A percentile compares a stretch with the other conserved stretches of the same genome.
These are phyloP conservation scores for Vollenhovia emeryi DNA, from an alignment of 1,140 invertebrate genomes.

Conservation along the genomic window DNA sequence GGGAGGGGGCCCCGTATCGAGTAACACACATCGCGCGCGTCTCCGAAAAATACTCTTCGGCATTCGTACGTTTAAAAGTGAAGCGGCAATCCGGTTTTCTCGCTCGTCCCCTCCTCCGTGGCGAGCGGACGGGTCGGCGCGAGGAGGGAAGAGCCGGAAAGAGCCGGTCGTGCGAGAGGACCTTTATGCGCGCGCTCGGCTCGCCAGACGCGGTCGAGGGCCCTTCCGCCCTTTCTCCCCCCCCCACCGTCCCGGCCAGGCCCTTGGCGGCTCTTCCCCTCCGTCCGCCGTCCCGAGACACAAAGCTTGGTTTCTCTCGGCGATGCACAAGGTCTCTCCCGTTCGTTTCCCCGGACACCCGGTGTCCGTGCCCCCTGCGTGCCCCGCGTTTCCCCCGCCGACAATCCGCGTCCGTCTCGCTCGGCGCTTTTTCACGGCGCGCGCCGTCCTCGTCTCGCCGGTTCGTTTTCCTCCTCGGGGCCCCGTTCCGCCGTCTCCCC, in stretches of 20 bases:
- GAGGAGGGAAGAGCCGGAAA: background rate
- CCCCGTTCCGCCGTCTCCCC: constrained; percentile 53
- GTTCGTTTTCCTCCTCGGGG: constrained; percentile 53
- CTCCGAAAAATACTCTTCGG: constrained; percentile 29
- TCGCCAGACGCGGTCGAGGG: constrained; percentile 67
- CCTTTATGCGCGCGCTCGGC: constrained; percentile 61
- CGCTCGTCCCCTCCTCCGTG: background rate
- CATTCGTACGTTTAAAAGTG: constrained; percentile 37
- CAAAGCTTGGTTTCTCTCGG: constrained; percentile 72
- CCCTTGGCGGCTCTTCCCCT: constrained; percentile 64
- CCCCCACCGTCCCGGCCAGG: constrained; percentile 31
- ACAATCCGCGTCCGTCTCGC: constrained; percentile 28
- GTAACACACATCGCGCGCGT: constrained; percentile 43
- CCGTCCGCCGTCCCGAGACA: constrained; percentile 63
- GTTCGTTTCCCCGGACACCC: constrained; percentile 68
- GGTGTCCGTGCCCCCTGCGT: background rate
- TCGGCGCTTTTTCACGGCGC: constrained; percentile 64
- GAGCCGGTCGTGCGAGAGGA: constrained; percentile 52
- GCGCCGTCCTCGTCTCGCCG: constrained; percentile 27
- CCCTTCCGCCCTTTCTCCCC: constrained; percentile 32
- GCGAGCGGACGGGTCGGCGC: background rate
- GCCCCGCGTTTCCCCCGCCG: background rate
- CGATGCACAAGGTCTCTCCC: constrained; percentile 71
- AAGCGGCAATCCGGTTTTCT: constrained; percentile 48
- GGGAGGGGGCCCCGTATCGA: constrained; percentile 11